Percentiles rank a stretch among this genome's conserved stretches.
These are phyloP conservation scores for Dermatophagoides farinae DNA, from an alignment of 1,140 invertebrate species.

Conservation along the genomic window DNA sequence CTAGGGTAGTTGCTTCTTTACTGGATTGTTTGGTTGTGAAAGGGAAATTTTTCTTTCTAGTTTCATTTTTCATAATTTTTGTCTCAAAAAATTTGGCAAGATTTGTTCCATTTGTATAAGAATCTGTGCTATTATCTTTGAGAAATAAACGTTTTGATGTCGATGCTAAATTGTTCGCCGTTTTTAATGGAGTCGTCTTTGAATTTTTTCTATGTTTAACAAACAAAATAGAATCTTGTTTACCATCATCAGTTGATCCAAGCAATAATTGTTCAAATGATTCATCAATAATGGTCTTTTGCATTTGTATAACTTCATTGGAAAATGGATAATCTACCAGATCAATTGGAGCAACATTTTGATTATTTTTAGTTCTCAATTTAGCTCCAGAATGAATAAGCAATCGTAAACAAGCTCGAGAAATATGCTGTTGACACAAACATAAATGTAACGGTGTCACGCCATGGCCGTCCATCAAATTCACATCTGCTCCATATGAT, in stretches of 20 bases:
- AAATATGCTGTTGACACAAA: conserved; percentile 30
- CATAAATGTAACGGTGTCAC: conserved; percentile 36
- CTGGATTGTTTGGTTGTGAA: too few species aligned
- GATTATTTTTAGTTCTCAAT: conserved; percentile 28
- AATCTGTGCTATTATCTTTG: not conserved
- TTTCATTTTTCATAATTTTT: not conserved
- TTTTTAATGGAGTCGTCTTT: not conserved
- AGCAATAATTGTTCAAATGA: not conserved
- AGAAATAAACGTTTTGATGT: not conserved
- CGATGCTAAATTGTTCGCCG: not conserved
- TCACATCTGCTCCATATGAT: conserved; percentile 32
- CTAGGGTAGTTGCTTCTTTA: too few species aligned
- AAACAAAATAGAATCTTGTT: not conserved
- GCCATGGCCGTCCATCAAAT: conserved; percentile 29
- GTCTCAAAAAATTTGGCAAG: not conserved
- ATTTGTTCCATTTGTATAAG: not conserved
- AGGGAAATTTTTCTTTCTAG: too few species aligned
- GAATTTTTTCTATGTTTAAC: not conserved
- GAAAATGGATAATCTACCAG: conserved; percentile 25
- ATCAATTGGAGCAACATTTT: conserved; percentile 26
- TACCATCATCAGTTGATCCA: not conserved
- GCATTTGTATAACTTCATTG: conserved; percentile 28
- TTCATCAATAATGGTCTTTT: conserved; percentile 17
- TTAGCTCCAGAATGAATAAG: conserved; percentile 33
- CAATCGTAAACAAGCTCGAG: conserved; percentile 31